Conservation (phyloP, 2,797 vertebrate species). For the Paedocypris micromegethes region DNA sequence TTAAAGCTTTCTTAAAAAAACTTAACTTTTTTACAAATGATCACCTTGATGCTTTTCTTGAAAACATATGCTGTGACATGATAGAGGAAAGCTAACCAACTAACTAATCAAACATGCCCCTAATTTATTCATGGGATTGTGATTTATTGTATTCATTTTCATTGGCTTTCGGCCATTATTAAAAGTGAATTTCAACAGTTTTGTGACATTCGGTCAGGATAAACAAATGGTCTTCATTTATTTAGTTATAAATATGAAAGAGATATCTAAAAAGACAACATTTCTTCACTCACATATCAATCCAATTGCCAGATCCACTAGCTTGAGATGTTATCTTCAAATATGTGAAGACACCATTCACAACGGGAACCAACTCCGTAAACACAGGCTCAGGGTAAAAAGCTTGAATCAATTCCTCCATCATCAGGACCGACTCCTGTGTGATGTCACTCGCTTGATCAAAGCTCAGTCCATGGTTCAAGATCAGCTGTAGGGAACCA, state of each 20-base stretch:
- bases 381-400: slow-evolving; percentile 39
- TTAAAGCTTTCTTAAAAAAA: too few relatives aligned
- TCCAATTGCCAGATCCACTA: slow-evolving; percentile 54
- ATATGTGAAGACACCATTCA: slow-evolving; percentile 52
- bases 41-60: too few relatives aligned
- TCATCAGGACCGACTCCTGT: slow-evolving; percentile 47
- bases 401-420: slow-evolving; percentile 47
- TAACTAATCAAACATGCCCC: too few relatives aligned
- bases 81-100: too few relatives aligned
- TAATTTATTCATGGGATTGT: too few relatives aligned
- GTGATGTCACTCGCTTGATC: slow-evolving; percentile 49
- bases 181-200: too few relatives aligned
- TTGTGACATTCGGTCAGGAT: too few relatives aligned
- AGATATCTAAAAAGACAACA: not conserved
- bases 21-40: too few relatives aligned
- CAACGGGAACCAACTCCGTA: slow-evolving; percentile 48
- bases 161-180: too few relatives aligned
- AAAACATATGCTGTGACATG: too few relatives aligned
- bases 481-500: slow-evolving; percentile 54
- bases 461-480: slow-evolving; percentile 51
- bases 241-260: not conserved
- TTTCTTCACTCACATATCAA: slow-evolving; percentile 60
- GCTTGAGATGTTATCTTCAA: slow-evolving; percentile 51
- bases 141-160: too few relatives aligned
- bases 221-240: too few relatives aligned